A percentile compares a stretch with the other conserved stretches of the same genome.
phyloP scores from a whole-genome alignment of 2,113 vertebrate genomes.

The Psammodynastes pulverulentus region DNA sequence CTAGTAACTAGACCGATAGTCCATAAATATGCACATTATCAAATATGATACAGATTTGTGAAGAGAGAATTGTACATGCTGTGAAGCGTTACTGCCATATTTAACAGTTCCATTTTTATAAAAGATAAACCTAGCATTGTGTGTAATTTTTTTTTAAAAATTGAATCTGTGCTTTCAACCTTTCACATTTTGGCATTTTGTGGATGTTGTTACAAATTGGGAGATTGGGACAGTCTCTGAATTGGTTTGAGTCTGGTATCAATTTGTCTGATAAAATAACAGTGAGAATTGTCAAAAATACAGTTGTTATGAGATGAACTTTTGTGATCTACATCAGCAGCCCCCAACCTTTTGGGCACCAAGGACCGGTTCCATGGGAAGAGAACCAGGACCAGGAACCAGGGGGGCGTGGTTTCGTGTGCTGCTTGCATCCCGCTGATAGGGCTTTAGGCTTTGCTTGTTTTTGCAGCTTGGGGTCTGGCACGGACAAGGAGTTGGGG shows the following conservation, averaged over 20 bases:
- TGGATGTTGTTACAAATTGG: neutral
- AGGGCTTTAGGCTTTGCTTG: no score
- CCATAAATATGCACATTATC: neutral
- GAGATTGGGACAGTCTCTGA: neutral
- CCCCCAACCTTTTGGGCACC: neutral
- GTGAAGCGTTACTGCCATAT: fast-evolving
- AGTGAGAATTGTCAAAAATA: neutral
- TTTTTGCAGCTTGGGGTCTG: no score
- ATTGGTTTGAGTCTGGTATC: neutral
- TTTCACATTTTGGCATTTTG: neutral
- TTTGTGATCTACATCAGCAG: neutral
- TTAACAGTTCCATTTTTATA: neutral
- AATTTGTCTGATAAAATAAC: neutral
- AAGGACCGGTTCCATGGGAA: no score
- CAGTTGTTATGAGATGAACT: neutral
- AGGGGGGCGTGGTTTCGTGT: no score
- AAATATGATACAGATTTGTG: neutral
- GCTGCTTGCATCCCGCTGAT: no score
- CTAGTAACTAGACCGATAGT: neutral
- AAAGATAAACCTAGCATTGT: neutral
- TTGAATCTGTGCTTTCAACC: neutral
- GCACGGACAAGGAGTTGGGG: neutral
- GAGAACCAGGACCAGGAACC: no score
- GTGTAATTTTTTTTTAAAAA: neutral
- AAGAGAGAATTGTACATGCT: neutral